phyloP scores from a whole-genome alignment of 2,113 vertebrate genomes.

The Hypanus sabinus region DNA sequence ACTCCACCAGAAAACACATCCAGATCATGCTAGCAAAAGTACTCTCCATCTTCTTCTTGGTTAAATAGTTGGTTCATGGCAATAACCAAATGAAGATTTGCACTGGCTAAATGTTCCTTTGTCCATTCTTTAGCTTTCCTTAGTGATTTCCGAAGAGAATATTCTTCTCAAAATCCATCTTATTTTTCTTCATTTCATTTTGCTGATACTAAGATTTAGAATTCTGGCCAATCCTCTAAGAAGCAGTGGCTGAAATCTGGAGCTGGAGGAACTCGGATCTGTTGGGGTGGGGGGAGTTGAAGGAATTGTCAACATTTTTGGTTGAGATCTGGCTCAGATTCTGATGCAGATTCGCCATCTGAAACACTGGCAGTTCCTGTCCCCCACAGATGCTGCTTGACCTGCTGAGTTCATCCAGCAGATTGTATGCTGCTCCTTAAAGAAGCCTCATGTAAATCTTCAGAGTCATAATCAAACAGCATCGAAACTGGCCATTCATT shows the following conservation, averaged over 20 bases:
- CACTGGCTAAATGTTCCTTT: not conserved
- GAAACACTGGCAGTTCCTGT: no score
- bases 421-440: no score
- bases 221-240: not conserved
- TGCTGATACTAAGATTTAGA: not conserved
- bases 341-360: no score
- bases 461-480: no score
- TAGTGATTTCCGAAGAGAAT: not conserved
- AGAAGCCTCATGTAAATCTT: no score
- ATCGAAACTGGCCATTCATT: no score
- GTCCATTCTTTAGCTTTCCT: not conserved
- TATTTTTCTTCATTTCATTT: not conserved
- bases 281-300: no score
- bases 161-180: not conserved
- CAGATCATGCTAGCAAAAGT: not conserved
- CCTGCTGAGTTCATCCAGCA: no score
- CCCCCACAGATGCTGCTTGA: no score
- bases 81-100: not conserved
- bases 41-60: not conserved
- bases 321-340: no score
- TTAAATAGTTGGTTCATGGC: not conserved
- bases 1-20: not conserved
- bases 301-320: no score
- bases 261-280: no score
- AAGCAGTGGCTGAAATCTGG: not conserved